Percentiles rank a stretch among this genome's conserved stretches.
phyloP scores from a whole-genome alignment of 2,113 vertebrate genomes.

The Hypocryptadius cinnamomeus region DNA sequence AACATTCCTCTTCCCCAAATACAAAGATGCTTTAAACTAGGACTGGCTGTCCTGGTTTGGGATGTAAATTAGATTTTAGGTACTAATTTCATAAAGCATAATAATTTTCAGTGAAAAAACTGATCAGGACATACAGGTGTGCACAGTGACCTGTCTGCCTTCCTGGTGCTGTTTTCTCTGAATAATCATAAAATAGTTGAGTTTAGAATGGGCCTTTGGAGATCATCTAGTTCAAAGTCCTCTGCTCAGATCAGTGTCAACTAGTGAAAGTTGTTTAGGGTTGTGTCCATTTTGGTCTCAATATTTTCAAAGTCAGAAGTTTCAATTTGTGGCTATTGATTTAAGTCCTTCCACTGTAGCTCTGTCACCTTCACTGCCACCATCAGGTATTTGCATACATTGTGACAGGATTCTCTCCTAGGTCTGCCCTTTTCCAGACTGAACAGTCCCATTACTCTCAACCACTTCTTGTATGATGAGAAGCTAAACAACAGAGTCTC shows the following conservation, averaged over 20 bases:
- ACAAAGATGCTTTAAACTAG: background rate
- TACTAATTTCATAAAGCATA: background rate
- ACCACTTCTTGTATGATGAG: background rate
- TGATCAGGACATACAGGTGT: background rate
- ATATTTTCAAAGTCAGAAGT: background rate
- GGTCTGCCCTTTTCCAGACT: background rate
- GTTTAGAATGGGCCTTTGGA: background rate
- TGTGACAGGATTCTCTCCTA: background rate
- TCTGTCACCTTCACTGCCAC: background rate
- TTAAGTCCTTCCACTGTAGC: background rate
- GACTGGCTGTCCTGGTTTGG: background rate
- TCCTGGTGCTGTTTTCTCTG: background rate
- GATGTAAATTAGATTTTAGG: background rate
- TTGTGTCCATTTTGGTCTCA: background rate
- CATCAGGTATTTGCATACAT: background rate
- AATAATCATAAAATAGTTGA: background rate
- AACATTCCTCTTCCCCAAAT: background rate
- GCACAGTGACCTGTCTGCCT: background rate
- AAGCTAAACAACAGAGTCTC: background rate
- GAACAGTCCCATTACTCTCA: background rate
- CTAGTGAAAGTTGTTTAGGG: background rate
- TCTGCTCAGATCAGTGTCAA: background rate
- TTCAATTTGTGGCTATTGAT: background rate
- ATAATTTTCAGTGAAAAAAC: background rate
- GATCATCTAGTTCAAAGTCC: background rate